Evolutionary conservation across 2,888 invertebrate species (phyloP), one percentile per base, ranked within the genome.

Genomic region (Dolomedes plantarius): DNA sequence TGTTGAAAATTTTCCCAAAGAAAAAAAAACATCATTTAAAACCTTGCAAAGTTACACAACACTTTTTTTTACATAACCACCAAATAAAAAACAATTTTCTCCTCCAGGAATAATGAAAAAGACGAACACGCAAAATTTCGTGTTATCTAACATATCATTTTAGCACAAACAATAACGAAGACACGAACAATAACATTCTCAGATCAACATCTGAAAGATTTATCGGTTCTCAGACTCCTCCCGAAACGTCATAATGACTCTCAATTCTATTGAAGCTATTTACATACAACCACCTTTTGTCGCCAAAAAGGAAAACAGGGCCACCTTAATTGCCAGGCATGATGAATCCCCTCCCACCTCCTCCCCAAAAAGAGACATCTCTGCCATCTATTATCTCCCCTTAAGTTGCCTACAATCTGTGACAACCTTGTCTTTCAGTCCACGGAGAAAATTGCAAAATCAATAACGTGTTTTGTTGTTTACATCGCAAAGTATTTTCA

Each of bases 361-460:
- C 23, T 23, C 19, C 23, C 23, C 7, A 56, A n/a, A 56, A 56
- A 16, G 23, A 23, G 23, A 19, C 56, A 56, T 56, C 56, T 56
- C 6, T 5, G 23, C 23, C 19, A 56, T 23, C 56, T 56, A 23
- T 56, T 23, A 56, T 56, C 56, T 19, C 23, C 56, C 23, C 23
- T 56, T 56, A 19, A 56, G 23, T 23, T 56, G 56, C 19, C 23
- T 23, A 23, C 56, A 56, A 23, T 56, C 56, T 56, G 23, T 56
- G 56, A 23, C 56, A 65, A 65, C 65, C 31, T 6, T 31, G 31
- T 29, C 32, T 32, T 29, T n/a, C 56, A n/a, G 3, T 23, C 16
- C 32, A 13, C 5, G 11, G 27, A 62, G 82, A 36, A 77, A 32
- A 83, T 83, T 76, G 39, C 50, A 77, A 83, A 83, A 83, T 83